Evolutionary conservation across 2,113 vertebrate species (phyloP).

Genomic region (Carettochelys insculpta): DNA sequence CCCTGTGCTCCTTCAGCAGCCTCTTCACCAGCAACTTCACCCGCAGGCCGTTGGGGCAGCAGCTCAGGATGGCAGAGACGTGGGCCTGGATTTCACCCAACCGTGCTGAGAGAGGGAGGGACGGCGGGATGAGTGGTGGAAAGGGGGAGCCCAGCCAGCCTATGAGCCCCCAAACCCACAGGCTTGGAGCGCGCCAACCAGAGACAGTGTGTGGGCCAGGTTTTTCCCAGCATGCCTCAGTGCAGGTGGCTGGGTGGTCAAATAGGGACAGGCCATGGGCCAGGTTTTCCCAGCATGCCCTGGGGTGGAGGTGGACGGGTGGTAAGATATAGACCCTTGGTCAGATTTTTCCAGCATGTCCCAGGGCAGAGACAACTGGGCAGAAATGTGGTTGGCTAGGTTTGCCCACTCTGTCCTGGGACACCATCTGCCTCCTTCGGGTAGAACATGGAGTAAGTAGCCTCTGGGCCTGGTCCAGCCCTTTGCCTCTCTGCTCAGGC

Average conservation of each 20-base stretch:
- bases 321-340: neutral
- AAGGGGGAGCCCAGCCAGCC: neutral
- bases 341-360: neutral
- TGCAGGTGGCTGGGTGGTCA: neutral
- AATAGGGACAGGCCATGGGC: neutral
- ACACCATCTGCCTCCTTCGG: neutral
- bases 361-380: neutral
- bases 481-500: too few species aligned
- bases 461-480: too few species aligned
- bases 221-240: neutral
- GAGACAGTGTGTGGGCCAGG: neutral
- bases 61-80: neutral
- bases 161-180: neutral
- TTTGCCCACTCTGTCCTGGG: neutral
- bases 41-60: neutral
- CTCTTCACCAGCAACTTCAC: neutral
- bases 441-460: neutral
- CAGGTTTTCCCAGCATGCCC: neutral
- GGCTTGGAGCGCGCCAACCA: neutral
- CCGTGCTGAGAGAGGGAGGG: neutral
- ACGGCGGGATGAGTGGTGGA: neutral
- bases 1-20: neutral
- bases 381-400: neutral
- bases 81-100: neutral
- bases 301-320: neutral